These are phyloP conservation scores for Acanthurus lineatus DNA, from an alignment of 2,797 vertebrate species.

Conservation along the genomic window DNA sequence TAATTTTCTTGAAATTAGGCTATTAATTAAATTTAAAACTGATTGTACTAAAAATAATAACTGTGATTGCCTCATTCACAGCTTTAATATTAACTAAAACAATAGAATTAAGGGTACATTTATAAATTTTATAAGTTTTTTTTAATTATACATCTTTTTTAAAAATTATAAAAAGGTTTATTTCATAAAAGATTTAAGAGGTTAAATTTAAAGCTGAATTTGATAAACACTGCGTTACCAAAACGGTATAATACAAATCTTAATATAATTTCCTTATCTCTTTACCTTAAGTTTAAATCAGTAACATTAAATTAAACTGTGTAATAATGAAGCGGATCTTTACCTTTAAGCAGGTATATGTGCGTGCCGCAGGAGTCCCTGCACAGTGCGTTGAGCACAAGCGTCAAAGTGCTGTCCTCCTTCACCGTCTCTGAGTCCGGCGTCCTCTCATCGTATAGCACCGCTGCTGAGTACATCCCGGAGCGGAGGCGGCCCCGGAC, in stretches of 20 bases:
- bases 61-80: not conserved
- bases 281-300: not conserved
- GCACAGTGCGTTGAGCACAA: slow-evolving; percentile 84
- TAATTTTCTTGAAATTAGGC: not conserved
- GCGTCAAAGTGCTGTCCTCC: slow-evolving; percentile 84
- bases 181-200: not conserved
- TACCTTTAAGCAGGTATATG: slow-evolving; percentile 88
- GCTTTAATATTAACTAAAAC: not conserved
- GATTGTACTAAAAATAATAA: not conserved
- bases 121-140: too few relatives aligned
- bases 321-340: not conserved
- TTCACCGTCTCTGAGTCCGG: slow-evolving; percentile 79
- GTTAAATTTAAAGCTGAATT: not conserved
- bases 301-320: not conserved
- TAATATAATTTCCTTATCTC: not conserved
- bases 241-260: not conserved
- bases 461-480: slow-evolving; percentile 86
- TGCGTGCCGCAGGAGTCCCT: slow-evolving; percentile 77
- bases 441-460: slow-evolving; percentile 88
- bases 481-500: slow-evolving; percentile 80
- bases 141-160: not conserved
- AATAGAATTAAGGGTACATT: too few relatives aligned
- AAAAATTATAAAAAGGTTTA: not conserved
- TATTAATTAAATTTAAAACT: not conserved
- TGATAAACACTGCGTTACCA: not conserved